Evolutionary conservation across 2,797 vertebrate genomes (phyloP).

Genomic region (Sardinella longiceps): DNA sequence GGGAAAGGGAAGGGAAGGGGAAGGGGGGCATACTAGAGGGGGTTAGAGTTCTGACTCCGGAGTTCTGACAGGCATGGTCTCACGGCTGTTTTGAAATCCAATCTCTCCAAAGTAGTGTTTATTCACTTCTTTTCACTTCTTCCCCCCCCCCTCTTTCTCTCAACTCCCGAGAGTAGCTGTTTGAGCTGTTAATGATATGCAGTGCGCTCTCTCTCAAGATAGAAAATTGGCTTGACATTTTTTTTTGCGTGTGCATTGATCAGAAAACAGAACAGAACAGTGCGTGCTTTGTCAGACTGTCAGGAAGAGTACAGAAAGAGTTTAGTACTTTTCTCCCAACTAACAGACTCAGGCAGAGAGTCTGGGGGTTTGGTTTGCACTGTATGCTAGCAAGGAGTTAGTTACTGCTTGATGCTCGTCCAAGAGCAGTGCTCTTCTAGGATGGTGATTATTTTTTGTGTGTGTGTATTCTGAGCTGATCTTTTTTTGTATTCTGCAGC

Average conservation of each 20-base stretch:
- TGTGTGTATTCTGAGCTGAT: neutral
- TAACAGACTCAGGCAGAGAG: neutral
- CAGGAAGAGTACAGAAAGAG: neutral
- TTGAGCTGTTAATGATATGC: conserved; percentile 21
- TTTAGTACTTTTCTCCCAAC: neutral
- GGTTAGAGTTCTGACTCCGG: neutral
- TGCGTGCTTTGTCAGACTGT: neutral
- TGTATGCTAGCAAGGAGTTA: neutral
- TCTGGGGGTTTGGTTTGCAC: neutral
- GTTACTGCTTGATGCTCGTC: neutral
- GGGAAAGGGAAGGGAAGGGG: no score
- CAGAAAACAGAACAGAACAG: neutral
- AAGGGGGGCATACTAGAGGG: no score
- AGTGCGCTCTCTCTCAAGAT: neutral
- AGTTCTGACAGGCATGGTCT: neutral
- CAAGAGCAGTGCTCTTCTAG: neutral
- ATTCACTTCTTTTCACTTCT: neutral
- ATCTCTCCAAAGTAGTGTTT: neutral
- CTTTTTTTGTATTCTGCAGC: neutral
- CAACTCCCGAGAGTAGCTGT: neutral
- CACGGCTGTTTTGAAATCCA: neutral
- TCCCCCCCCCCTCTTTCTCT: neutral
- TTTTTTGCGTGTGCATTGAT: neutral
- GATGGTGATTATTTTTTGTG: neutral
- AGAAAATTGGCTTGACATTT: neutral